phyloP scores from a whole-genome alignment of 2,888 invertebrate genomes.

The Heliothis peltigera region DNA sequence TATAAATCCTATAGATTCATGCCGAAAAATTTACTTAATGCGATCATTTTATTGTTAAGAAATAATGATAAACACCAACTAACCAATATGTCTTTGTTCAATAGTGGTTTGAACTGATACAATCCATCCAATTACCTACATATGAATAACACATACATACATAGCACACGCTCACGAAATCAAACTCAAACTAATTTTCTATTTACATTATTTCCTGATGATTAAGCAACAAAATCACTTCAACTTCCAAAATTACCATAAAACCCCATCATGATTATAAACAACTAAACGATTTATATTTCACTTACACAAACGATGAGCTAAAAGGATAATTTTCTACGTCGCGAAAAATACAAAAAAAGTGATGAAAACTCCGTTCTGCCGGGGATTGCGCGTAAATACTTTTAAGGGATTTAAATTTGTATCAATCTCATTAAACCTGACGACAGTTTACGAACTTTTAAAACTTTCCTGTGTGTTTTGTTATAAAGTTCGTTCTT shows the following conservation, averaged over 20 bases:
- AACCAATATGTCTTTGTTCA: no score
- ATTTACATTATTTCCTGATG: conserved; percentile 8
- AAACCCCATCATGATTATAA: conserved; percentile 34
- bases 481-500: conserved; percentile 62
- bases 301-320: conserved; percentile 36
- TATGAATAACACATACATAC: no score
- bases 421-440: conserved; percentile 77
- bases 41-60: no score
- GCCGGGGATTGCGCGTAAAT: conserved; percentile 48
- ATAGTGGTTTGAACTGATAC: no score
- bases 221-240: conserved; percentile 30
- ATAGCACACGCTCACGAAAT: no score
- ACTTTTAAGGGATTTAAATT: conserved; percentile 68
- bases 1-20: no score
- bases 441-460: conserved; percentile 68
- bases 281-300: conserved; percentile 44
- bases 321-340: conserved; percentile 26
- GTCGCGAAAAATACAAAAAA: conserved; percentile 37
- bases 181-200: not conserved
- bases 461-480: conserved; percentile 61
- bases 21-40: no score
- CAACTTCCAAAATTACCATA: conserved; percentile 15
- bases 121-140: no score
- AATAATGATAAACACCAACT: no score
- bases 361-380: conserved; percentile 33